Conservation (phyloP, 2,797 vertebrate species). For the Hippopotamyrus pictus region DNA sequence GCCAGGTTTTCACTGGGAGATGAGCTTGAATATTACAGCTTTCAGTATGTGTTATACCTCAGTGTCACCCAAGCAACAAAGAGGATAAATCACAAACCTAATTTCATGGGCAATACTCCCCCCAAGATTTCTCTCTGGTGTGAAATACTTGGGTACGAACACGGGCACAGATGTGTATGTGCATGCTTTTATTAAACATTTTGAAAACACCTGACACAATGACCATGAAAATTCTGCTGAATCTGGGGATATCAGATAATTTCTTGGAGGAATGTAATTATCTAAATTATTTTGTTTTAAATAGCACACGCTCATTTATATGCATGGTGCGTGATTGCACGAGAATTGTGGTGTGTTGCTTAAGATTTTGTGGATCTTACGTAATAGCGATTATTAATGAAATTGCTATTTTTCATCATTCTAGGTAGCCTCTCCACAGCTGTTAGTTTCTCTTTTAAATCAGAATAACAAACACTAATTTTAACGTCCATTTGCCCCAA, state of each 20-base stretch:
- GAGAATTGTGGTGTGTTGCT: not conserved
- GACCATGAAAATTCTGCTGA: not conserved
- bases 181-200: not conserved
- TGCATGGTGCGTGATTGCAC: not conserved
- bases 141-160: slow-evolving; percentile 28
- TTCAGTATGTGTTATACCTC: slow-evolving; percentile 25
- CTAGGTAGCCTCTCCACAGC: not conserved
- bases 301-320: not conserved
- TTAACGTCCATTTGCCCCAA: not conserved
- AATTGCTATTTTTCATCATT: not conserved
- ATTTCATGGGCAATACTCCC: slow-evolving; percentile 18
- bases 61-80: slow-evolving; percentile 19
- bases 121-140: slow-evolving; percentile 32
- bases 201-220: not conserved
- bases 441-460: not conserved
- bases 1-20: slow-evolving; percentile 20
- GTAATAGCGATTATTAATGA: not conserved
- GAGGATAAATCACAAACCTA: slow-evolving; percentile 24
- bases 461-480: not conserved
- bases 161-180: not conserved
- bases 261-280: not conserved
- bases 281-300: not conserved
- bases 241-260: not conserved
- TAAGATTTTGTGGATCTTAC: not conserved
- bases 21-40: slow-evolving; percentile 19